These are phyloP conservation scores for Gila robusta DNA, from an alignment of 2,797 vertebrate genomes.

Conservation along the genomic window DNA sequence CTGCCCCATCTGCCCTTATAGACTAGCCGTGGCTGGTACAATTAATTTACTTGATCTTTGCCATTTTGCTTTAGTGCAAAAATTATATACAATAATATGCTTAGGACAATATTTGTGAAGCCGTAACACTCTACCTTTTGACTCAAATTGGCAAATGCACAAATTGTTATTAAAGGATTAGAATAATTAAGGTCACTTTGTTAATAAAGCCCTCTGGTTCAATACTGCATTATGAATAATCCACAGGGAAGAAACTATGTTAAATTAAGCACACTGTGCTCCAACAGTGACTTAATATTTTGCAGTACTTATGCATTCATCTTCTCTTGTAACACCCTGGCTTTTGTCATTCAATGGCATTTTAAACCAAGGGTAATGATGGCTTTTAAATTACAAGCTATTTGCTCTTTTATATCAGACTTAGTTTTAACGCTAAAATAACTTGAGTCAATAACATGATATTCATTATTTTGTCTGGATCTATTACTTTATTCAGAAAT, in stretches of 20 bases:
- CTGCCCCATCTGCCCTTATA: no score
- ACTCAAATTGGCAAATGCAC: constrained; percentile 4
- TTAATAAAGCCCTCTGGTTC: constrained; percentile 33
- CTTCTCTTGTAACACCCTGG: not conserved
- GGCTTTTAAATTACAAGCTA: not conserved
- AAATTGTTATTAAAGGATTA: constrained; percentile 42
- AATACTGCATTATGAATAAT: constrained; percentile 38
- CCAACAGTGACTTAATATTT: constrained; percentile 33
- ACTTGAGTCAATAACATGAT: not conserved
- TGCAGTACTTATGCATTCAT: constrained; percentile 20
- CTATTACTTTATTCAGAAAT: not conserved
- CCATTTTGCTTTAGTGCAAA: not conserved
- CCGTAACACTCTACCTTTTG: not conserved
- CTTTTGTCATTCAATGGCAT: constrained; percentile 10
- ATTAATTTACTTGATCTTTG: not conserved
- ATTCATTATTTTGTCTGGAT: not conserved
- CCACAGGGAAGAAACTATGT: constrained; percentile 37
- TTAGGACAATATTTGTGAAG: constrained; percentile 16
- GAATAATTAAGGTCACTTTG: constrained; percentile 33
- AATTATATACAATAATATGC: not conserved
- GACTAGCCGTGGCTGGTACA: no score
- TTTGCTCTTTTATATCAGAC: not conserved
- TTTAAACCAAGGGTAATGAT: constrained; percentile 12
- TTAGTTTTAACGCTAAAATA: not conserved
- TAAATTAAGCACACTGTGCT: constrained; percentile 31